A percentile compares a stretch with the other conserved stretches of the same genome.
These are phyloP conservation scores for Dasysyrphus tricinctus DNA, from an alignment of 2,888 invertebrate species.

Conservation along the genomic window DNA sequence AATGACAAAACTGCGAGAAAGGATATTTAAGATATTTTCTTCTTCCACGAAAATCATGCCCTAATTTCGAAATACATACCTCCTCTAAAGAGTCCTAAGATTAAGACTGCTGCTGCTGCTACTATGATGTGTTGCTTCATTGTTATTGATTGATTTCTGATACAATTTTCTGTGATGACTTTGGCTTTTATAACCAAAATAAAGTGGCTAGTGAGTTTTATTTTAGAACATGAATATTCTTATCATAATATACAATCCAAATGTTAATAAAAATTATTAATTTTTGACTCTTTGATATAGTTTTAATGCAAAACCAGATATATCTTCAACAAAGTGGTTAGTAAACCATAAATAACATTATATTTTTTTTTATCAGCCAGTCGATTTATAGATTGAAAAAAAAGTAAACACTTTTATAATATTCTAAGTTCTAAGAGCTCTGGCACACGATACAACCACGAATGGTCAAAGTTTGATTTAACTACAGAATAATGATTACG, in stretches of 20 bases:
- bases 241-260: constrained; percentile 1
- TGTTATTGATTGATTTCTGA: background rate
- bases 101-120: background rate
- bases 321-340: background rate
- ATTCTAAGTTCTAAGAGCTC: background rate
- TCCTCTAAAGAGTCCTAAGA: background rate
- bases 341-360: background rate
- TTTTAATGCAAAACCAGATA: constrained; percentile 4
- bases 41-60: background rate
- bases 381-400: background rate
- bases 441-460: background rate
- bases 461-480: background rate
- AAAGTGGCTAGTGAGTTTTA: background rate
- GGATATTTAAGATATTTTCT: background rate
- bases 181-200: constrained; percentile 15
- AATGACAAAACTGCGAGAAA: constrained; percentile 7
- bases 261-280: background rate
- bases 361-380: constrained; percentile 4
- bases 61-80: background rate
- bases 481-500: background rate
- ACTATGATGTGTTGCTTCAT: constrained; percentile 23
- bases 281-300: background rate
- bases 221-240: background rate
- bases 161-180: background rate
- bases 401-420: background rate